Evolutionary conservation across 2,888 invertebrate species (phyloP), one percentile per base, ranked within the genome.

Genomic region (Masnerella sp.): DNA sequence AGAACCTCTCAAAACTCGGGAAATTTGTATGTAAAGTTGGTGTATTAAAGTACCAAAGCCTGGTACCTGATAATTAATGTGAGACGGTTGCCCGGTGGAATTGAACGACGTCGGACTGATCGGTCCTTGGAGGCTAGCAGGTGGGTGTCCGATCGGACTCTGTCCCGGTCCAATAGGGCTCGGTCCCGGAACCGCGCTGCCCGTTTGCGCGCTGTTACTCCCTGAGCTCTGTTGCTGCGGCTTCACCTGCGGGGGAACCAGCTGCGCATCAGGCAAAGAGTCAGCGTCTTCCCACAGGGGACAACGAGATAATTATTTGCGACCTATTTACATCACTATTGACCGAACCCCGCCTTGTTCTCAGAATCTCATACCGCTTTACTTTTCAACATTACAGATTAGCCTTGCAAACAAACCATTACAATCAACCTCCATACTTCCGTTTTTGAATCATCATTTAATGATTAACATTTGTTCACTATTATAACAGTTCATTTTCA

Each of bases 161-260:
- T 87, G 84, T 58, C 87, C 87, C 45, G 86, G 86, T 70, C 87
- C 86, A 36, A 87, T 87, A 4, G 87, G 81, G 85, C 87, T 84
- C 76, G 88, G 82, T 77, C 88, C 82, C 79, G 88, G 82, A 78
- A 87, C 84, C 64, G 86, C 78, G 75, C 88, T 82, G 80, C 87
- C 79, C 86, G 87, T 82, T 89, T 89, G 80, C 87, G 88, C 80
- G 72, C 82, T 82, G 79, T 78, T 80, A 78, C 87, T 88, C 61
- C 88, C 89, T 32, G 86, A 85, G 73, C 83, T 84, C 79, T 95
- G 91, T 88, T 95, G 96, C 86, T 96, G 95, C 62, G 95, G 95
- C 88, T 95, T 95, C 81, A 95, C 95, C 91, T 92, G 87, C 84
- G 86, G 87, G 86, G 87, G 85, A 87, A 88, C 87, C 86, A 87